Base-by-base conservation (phyloP, 2,888 invertebrate species). In the Calliphora vomitoria region DNA sequence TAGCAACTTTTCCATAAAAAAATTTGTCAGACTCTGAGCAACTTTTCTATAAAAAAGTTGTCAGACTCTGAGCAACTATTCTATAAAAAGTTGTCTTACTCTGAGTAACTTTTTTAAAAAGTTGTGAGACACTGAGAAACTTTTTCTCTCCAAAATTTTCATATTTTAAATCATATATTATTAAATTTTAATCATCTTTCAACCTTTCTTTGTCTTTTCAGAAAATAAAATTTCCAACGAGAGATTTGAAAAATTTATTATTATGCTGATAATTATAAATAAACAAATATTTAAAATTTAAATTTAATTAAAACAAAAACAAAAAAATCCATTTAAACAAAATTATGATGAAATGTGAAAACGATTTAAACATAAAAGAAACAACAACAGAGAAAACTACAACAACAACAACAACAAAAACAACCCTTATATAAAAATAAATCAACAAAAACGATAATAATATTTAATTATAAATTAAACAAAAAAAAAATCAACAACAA, bases 181-280 rank as follows among this genome's bases (percentile, higher is more conserved):
- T 3, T 6, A 47, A 62, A 38, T 20, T 10, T 53, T 62, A 44
- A 44, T 44, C 35, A 5, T 35, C 4, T 13, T 44, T 50, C 4
- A 50, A 25, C 72, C 64, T 88, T 78, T 74, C 89, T 62, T 85
- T 85, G 75, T 88, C 75, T 85, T 91, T 92, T 62, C 91, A 92
- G 92, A 92, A 92, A 92, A 91, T 91, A 90, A 92, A 92, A 92
- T 92, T 93, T 93, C 93, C 91, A 92, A 91, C 90, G 91, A 92
- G 92, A 92, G 93, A 92, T 93, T 92, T 92, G 90, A 92, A 91
- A 93, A 91, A 90, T 90, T 91, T 87, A 87, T 87, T 87, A 87
- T 88, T 92, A 91, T 93, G 92, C 92, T 91, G 92, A 92, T 93
- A 92, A 93, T 93, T 92, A 93, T 92, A 92, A 92, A 92, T 93